Conservation (phyloP, 2,113 vertebrate species). For the Chlorodrepanis virens region DNA sequence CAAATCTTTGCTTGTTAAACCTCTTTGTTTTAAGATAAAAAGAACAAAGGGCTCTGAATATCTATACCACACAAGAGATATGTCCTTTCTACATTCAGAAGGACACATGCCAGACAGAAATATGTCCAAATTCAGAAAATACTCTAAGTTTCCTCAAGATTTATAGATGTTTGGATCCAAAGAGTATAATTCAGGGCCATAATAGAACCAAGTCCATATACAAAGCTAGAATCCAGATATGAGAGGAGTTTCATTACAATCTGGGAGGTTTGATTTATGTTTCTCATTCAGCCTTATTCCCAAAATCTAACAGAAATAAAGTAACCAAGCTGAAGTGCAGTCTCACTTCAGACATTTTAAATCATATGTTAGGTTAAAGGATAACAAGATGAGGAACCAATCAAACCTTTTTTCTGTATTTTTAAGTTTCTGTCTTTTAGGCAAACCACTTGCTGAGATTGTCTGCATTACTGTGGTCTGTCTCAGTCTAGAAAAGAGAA, state of each 20-base stretch:
- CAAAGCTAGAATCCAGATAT: neutral
- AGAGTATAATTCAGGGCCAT: neutral
- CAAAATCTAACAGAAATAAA: neutral
- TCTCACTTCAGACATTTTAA: neutral
- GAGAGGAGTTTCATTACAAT: neutral
- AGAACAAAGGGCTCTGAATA: neutral
- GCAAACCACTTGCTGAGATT: constrained; percentile 56
- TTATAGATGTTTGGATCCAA: neutral
- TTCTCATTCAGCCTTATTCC: neutral
- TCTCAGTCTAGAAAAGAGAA: constrained; percentile 60
- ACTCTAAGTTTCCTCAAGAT: neutral
- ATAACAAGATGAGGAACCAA: constrained; percentile 1
- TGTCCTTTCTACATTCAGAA: neutral
- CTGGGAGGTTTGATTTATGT: neutral
- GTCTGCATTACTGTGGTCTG: constrained; percentile 65
- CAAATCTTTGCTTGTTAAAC: constrained; percentile 49
- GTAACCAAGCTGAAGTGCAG: neutral
- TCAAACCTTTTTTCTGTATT: neutral
- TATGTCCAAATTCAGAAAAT: neutral
- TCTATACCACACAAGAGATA: neutral
- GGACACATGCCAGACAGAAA: neutral
- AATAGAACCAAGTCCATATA: neutral
- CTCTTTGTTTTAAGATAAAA: constrained; percentile 13
- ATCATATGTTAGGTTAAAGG: neutral
- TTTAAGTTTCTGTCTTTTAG: constrained; percentile 28